Evolutionary conservation across 2,113 vertebrate species (phyloP).

Genomic region (Junco hyemalis): DNA sequence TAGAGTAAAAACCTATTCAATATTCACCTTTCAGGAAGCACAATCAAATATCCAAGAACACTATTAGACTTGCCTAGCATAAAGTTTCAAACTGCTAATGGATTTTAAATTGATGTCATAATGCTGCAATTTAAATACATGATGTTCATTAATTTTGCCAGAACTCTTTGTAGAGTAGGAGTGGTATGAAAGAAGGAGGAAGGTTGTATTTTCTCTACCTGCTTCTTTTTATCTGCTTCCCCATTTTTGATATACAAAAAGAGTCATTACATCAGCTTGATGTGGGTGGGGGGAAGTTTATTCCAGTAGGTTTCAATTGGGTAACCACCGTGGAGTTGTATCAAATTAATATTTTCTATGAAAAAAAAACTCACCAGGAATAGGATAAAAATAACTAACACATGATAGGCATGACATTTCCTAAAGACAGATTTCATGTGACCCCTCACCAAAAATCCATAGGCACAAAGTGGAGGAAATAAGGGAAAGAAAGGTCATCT

Average conservation of each 20-base stretch:
- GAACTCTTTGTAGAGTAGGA: conserved; percentile 24
- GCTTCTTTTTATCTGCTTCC: not conserved
- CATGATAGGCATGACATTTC: not conserved
- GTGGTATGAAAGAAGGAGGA: not conserved
- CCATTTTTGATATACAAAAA: not conserved
- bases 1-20: conserved; percentile 56
- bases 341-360: not conserved
- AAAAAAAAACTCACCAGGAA: not conserved
- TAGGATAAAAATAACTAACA: not conserved
- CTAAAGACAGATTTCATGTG: not conserved
- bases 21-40: conserved; percentile 63
- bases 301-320: not conserved
- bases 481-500: not conserved
- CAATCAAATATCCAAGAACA: conserved; percentile 62
- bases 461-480: not conserved
- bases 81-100: conserved; percentile 65
- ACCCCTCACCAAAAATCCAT: not conserved
- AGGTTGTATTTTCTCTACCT: not conserved
- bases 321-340: not conserved
- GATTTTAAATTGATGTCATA: conserved; percentile 68
- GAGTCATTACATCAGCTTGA: not conserved
- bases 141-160: conserved; percentile 61
- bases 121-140: conserved; percentile 66
- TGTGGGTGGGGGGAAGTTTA: not conserved
- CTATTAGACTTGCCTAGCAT: conserved; percentile 49